A percentile compares a stretch with the other conserved stretches of the same genome.
Evolutionary conservation across 2,888 invertebrate genomes (phyloP).

Genomic region (Calephelis perditalis): DNA sequence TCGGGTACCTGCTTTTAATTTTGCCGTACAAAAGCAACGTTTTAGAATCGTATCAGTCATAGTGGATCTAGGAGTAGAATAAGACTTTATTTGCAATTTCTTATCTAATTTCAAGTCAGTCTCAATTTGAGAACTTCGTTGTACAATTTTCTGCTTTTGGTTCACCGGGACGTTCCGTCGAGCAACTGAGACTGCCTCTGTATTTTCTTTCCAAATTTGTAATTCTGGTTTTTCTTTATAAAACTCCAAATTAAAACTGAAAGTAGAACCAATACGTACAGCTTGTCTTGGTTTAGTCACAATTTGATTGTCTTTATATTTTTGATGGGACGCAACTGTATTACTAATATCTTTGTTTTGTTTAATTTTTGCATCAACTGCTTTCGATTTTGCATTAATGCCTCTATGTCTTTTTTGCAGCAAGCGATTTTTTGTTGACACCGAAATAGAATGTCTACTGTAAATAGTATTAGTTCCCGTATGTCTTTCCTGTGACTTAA

Average conservation of each 20-base stretch:
- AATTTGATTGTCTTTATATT: constrained; percentile 3
- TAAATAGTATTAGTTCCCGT: constrained; percentile 1
- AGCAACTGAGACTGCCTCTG: neutral
- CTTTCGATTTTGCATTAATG: neutral
- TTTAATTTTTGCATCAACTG: neutral
- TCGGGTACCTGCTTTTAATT: neutral
- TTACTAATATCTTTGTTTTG: neutral
- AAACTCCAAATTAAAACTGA: constrained; percentile 33
- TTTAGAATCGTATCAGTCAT: constrained; percentile 2
- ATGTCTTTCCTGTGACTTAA: neutral
- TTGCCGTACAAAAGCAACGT: constrained; percentile 13
- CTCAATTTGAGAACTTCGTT: neutral
- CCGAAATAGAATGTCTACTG: neutral
- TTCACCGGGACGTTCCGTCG: too few relatives aligned
- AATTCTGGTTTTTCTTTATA: constrained; percentile 23
- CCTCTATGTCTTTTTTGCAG: neutral
- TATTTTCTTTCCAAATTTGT: neutral
- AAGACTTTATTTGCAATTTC: neutral
- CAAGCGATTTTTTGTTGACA: neutral
- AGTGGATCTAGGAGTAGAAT: neutral
- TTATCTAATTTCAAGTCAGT: neutral
- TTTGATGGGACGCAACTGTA: neutral
- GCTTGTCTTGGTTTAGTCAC: constrained; percentile 18
- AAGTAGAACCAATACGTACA: constrained; percentile 31
- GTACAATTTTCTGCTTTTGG: too few relatives aligned